Conservation (phyloP, 2,113 vertebrate genomes). For the Chinchilla lanigera region DNA sequence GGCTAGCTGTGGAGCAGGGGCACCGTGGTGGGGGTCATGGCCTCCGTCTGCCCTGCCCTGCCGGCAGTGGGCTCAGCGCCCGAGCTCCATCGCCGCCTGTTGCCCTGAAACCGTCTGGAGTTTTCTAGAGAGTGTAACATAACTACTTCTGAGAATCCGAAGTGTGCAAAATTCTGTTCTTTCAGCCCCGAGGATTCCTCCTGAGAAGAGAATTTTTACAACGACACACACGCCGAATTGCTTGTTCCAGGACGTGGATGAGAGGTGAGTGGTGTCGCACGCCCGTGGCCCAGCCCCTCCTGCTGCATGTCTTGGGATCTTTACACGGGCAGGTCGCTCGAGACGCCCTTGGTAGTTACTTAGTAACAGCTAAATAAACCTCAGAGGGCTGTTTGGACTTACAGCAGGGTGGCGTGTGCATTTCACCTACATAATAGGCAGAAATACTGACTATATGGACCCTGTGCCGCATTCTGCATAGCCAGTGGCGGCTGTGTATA, state of each 20-base stretch:
- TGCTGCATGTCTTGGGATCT: fast-evolving
- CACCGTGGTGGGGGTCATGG: fast-evolving
- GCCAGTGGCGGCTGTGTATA: neutral
- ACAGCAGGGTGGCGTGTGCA: neutral
- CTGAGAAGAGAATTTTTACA: slow-evolving; percentile 97
- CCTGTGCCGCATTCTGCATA: neutral
- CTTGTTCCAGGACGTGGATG: slow-evolving; percentile 96
- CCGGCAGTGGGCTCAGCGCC: fast-evolving
- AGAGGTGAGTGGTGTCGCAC: slow-evolving; percentile 86
- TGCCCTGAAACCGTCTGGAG: fast-evolving
- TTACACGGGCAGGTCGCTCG: fast-evolving
- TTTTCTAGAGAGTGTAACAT: neutral
- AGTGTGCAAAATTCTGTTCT: slow-evolving; percentile 38
- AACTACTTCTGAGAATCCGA: neutral
- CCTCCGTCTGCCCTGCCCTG: neutral
- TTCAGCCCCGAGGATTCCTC: slow-evolving; percentile 95
- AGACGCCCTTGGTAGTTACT: neutral
- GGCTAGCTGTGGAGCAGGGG: neutral
- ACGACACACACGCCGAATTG: slow-evolving; percentile 96
- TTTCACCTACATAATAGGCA: fast-evolving
- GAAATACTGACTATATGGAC: fast-evolving
- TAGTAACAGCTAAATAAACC: neutral
- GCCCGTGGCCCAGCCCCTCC: fast-evolving
- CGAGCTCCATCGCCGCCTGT: fast-evolving
- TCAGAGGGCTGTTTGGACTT: too few species aligned